Evolutionary conservation across 2,888 invertebrate species (phyloP), one percentile per base, ranked within the genome.

Genomic region (Drosophila neutralis): DNA sequence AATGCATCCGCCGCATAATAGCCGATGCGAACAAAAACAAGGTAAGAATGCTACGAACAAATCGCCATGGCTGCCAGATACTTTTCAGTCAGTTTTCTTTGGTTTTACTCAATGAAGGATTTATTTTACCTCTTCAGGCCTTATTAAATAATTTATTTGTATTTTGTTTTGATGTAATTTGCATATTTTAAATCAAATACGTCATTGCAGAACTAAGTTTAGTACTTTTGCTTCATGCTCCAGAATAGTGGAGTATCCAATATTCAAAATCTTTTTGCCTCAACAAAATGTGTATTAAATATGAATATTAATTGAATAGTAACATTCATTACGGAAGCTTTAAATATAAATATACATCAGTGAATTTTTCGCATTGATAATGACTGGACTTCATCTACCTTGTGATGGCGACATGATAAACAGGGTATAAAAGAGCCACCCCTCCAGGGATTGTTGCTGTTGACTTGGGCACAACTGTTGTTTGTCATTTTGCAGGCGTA

Each of bases 1-100:
- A 88, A 87, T 87, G 87, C 90, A 90, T 68, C 64, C 68, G 70
- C 78, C 77, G 64, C 88, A 87, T 80, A 87, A 87, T 80, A 78
- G 86, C 83, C 71, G 57, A 78, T 64, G 52, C 64, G 64, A 65
- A 70, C 62, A 48, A 45, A 69, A 78, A 40, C 61, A 73, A 42
- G 68, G 31, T 24, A 57, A 69, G 49, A 73, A 48, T 64, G 54
- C 15, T 51, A 65, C 54, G 42, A 36, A 53, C 1, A 24, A 15
- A 18, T 24, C n/a, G 10, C 15, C 13, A 7, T 13, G 57, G 64
- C 73, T 60, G 6, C 15, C 31, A 57, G 18, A 70, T 62, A 62
- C 69, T 24, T 27, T 38, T 24, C 15, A 15, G 8, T 8, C 21
- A 21, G 4, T 21, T 21, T 21, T 45, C 21, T 8, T 45, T 21